Conservation (phyloP, 2,113 vertebrate genomes). For the Theropithecus gelada region DNA sequence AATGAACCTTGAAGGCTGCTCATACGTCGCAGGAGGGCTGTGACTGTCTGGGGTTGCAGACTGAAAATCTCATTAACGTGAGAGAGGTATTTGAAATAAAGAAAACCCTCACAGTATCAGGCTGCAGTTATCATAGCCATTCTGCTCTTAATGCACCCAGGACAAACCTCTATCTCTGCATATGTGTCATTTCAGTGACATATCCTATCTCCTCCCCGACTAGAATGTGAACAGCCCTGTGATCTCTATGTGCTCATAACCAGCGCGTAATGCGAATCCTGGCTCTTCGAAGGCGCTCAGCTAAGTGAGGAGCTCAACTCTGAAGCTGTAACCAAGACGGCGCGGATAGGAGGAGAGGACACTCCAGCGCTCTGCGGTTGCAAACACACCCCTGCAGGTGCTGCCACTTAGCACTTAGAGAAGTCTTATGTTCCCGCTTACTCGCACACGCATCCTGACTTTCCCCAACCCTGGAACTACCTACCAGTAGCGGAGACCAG, state of each 20-base stretch:
- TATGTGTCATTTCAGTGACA: no score
- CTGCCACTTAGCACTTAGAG: background rate
- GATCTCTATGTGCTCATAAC: background rate
- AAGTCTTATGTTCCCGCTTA: background rate
- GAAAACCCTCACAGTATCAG: background rate
- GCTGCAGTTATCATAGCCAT: background rate
- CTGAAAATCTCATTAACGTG: background rate
- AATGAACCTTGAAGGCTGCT: no score
- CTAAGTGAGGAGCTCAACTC: background rate
- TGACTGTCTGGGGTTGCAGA: background rate
- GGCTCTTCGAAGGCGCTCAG: background rate
- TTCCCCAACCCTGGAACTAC: slow-evolving; percentile 60
- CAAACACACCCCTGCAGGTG: background rate
- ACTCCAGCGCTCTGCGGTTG: background rate
- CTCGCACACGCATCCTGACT: background rate
- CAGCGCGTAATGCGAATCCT: background rate
- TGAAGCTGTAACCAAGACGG: background rate
- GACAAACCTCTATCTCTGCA: background rate
- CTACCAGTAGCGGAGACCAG: slow-evolving; percentile 97
- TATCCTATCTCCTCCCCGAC: no score
- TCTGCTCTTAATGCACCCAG: background rate
- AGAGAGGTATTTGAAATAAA: background rate
- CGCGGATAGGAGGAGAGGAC: no score
- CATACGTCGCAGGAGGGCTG: background rate
- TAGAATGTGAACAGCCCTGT: background rate